A percentile compares a stretch with the other conserved stretches of the same genome.
Evolutionary conservation across 2,113 vertebrate species (phyloP).

Genomic region (Excalfactoria chinensis): DNA sequence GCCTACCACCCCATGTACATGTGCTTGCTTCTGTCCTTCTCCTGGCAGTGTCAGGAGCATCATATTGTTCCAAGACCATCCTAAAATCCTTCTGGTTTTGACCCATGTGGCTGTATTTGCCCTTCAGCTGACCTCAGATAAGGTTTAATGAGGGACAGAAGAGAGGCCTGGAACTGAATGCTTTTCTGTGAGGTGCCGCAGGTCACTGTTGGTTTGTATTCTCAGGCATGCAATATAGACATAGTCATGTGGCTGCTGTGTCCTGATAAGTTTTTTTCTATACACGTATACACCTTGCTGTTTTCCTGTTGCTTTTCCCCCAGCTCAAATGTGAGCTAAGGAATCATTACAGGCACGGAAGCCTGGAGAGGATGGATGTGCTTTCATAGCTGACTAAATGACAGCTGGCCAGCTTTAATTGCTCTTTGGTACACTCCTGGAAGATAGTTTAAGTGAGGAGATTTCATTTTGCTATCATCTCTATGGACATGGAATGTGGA

Average conservation of each 20-base stretch:
- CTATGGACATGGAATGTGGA: not conserved
- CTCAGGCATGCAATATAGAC: not conserved
- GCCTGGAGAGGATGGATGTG: conserved; percentile 4
- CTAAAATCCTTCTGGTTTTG: not conserved
- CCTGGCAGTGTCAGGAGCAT: not conserved
- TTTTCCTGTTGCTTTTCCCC: not conserved
- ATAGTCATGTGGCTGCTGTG: not conserved
- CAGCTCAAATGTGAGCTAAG: not conserved
- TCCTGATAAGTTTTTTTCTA: not conserved
- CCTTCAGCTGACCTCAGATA: not conserved
- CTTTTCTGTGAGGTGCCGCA: not conserved
- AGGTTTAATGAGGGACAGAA: not conserved
- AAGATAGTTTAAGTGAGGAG: not conserved
- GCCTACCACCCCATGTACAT: not conserved
- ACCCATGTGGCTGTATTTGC: not conserved
- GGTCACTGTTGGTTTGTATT: not conserved
- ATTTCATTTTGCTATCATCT: conserved; percentile 21
- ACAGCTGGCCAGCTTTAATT: conserved; percentile 44
- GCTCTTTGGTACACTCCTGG: conserved; percentile 13
- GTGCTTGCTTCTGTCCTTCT: not conserved
- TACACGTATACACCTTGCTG: not conserved
- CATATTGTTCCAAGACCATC: not conserved
- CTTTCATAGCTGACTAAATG: conserved; percentile 37
- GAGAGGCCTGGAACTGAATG: not conserved
- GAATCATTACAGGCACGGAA: conserved; percentile 15